Percentiles rank a stretch among this genome's conserved stretches.
These are phyloP conservation scores for Penaeus monodon DNA, from an alignment of 2,888 invertebrate species.

Conservation along the genomic window DNA sequence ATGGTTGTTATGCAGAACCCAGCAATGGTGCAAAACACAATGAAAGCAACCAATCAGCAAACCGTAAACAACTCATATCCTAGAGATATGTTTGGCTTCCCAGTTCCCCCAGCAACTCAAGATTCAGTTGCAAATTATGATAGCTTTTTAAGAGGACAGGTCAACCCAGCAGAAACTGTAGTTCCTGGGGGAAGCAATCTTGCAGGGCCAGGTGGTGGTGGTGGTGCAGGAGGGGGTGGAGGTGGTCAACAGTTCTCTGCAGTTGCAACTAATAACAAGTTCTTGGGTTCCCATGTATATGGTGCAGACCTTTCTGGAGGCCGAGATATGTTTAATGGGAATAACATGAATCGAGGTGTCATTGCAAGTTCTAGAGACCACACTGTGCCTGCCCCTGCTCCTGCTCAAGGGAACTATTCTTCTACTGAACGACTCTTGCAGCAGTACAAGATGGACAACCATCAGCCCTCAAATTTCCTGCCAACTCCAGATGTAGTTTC, in stretches of 20 bases:
- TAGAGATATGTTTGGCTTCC: slow-evolving; percentile 31
- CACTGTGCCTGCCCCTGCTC: slow-evolving; percentile 12
- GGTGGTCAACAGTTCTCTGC: slow-evolving; percentile 30
- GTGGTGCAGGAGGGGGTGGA: slow-evolving; percentile 1
- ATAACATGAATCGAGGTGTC: slow-evolving; percentile 36
- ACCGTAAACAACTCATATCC: slow-evolving; percentile 8
- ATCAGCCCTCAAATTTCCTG: slow-evolving; percentile 22
- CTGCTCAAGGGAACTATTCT: slow-evolving; percentile 13
- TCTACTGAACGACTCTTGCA: slow-evolving; percentile 30
- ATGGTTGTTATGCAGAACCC: slow-evolving; percentile 16
- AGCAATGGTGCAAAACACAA: neutral
- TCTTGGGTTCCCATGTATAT: slow-evolving; percentile 30
- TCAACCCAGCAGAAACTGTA: slow-evolving; percentile 17
- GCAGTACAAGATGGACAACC: slow-evolving; percentile 35
- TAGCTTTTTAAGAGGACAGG: slow-evolving; percentile 24
- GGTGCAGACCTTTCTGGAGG: slow-evolving; percentile 7
- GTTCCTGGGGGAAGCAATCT: neutral
- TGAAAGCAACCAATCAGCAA: slow-evolving; percentile 26
- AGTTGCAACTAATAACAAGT: slow-evolving; percentile 25
- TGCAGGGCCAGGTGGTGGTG: neutral
- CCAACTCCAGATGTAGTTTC: slow-evolving; percentile 11
- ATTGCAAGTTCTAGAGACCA: slow-evolving; percentile 19
- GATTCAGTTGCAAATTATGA: slow-evolving; percentile 23
- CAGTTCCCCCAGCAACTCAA: slow-evolving; percentile 24
- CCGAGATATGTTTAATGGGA: slow-evolving; percentile 24